Evolutionary conservation across 2,113 vertebrate species (phyloP).

Genomic region (Xiphophorus maculatus): DNA sequence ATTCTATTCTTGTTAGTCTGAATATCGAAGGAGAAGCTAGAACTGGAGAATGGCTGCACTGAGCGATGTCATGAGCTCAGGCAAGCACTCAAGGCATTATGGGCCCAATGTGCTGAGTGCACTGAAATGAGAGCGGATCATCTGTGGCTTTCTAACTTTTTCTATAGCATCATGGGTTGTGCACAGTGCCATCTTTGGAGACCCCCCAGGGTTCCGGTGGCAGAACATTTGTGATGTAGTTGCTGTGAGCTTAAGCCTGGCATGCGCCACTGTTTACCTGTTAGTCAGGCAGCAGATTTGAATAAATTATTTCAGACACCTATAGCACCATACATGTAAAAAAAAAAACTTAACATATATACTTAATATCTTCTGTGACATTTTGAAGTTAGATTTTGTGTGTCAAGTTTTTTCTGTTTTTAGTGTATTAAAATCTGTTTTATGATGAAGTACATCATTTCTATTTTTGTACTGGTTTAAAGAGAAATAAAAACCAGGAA

Average conservation of each 20-base stretch:
- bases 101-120: conserved; percentile 71
- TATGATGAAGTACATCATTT: neutral
- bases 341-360: neutral
- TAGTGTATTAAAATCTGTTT: neutral
- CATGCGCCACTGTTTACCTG: conserved; percentile 19
- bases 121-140: conserved; percentile 73
- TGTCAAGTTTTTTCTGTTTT: no score
- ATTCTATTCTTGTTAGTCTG: conserved; percentile 59
- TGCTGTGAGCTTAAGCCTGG: conserved; percentile 14
- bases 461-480: neutral
- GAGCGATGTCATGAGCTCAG: conserved; percentile 69
- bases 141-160: conserved; percentile 60
- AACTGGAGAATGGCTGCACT: conserved; percentile 57
- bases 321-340: neutral
- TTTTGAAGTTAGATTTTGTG: neutral
- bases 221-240: conserved; percentile 13
- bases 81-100: conserved; percentile 73
- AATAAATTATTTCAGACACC: conserved; percentile 1
- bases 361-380: no score
- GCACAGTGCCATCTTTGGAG: conserved; percentile 41
- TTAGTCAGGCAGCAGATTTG: conserved; percentile 2
- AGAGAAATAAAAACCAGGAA: neutral
- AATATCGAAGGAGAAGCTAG: conserved; percentile 59
- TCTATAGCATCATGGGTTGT: conserved; percentile 47
- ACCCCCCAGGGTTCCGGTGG: conserved; percentile 16